These are phyloP conservation scores for Hipparchia semele DNA, from an alignment of 2,888 invertebrate genomes.

Conservation along the genomic window DNA sequence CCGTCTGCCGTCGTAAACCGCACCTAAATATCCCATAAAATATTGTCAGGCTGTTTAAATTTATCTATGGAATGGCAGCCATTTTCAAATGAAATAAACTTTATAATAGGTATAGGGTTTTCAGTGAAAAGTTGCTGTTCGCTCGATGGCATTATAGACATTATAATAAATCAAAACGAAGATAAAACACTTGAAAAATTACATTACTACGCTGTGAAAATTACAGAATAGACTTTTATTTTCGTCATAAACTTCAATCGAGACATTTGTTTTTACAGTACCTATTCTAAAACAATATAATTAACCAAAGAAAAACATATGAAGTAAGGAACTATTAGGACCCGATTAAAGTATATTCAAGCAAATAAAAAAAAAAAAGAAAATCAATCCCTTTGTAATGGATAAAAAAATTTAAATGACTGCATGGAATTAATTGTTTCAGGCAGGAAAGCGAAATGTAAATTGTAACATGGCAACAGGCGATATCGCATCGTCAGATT, in stretches of 20 bases:
- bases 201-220: no score
- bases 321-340: no score
- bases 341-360: no score
- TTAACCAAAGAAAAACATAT: no score
- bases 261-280: no score
- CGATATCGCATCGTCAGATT: background rate
- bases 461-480: background rate
- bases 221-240: no score
- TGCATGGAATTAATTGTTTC: background rate
- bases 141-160: background rate
- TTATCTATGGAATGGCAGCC: conserved; percentile 57
- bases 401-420: background rate
- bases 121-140: background rate
- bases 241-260: no score
- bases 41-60: conserved; percentile 80
- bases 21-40: conserved; percentile 80
- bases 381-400: background rate
- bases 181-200: background rate
- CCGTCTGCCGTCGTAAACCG: conserved; percentile 78
- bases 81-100: conserved; percentile 40
- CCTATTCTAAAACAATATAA: no score
- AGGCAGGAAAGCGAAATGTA: background rate
- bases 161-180: background rate
- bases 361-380: no score
- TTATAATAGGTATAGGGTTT: conserved; percentile 12